Base-by-base conservation (phyloP, 53 echinoderm and acorn worm genomes). In the Patiria pectinifera region DNA sequence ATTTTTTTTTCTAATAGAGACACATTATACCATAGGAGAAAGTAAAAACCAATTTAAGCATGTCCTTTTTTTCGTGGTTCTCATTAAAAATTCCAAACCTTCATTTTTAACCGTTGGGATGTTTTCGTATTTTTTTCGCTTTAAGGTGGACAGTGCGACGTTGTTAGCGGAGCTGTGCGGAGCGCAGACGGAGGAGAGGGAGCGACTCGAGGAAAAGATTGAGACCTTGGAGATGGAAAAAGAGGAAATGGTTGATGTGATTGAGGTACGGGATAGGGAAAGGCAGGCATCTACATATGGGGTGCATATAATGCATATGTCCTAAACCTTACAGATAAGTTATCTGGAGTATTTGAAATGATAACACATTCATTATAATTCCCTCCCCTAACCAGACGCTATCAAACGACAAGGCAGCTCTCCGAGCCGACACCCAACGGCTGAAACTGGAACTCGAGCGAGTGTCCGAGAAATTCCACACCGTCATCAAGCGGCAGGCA, bases 111-210 rank as follows among this genome's bases (percentile, higher is more conserved):
- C 10, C 74, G 4, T 23, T 23, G 13, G 0, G 2, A 0, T 23
- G 2, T 76, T 10, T 24, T 43, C 26, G 35, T 78, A 12, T 78
- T 69, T 2, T 10, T 4, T 7, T 26, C 2, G 9, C 43, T 53
- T 53, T 5, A 8, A 90, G 90, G 69, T 90, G 80, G 90, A 81
- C 90, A 90, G 90, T 61, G 90, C 90, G 49, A 81, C 81, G 21
- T 47, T 90, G 81, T 66, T 90, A 25, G 90, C 90, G 4, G 90
- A 90, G 47, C n/a, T 90, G 69, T 90, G 90, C 23, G 90, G 80
- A 66, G 11, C 80, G 4, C 90, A 90, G 35, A 46, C 90, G 26
- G 80, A 47, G 25, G 90, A 90, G 81, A 90, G 90, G 69, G 58
- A 43, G 13, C n/a, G 69, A 10, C 47, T 90, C 45, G 90, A 90